Conservation (phyloP, 2,113 vertebrate genomes). For the Arothron firmamentum region DNA sequence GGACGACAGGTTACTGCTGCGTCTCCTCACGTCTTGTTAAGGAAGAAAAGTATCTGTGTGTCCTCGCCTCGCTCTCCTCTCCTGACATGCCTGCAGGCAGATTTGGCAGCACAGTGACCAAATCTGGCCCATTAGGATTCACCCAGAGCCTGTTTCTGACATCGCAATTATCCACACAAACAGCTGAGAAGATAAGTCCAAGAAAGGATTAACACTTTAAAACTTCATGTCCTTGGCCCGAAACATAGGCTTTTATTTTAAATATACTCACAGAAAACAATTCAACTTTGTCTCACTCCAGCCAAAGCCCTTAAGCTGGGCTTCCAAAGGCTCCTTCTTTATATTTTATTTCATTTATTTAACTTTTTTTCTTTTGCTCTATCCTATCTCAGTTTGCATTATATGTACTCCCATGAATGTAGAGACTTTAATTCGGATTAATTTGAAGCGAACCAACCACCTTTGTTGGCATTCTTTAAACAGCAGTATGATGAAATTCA, state of each 20-base stretch:
- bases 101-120: constrained; percentile 39
- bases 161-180: constrained; percentile 33
- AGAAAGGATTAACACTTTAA: constrained; percentile 26
- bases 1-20: constrained; percentile 1
- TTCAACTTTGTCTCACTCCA: neutral
- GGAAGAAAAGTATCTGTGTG: neutral
- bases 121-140: constrained; percentile 41
- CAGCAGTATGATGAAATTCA: no score
- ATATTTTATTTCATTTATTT: no score
- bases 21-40: constrained; percentile 14
- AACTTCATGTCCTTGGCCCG: neutral
- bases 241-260: neutral
- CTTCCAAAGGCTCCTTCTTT: no score
- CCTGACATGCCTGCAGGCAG: constrained; percentile 16
- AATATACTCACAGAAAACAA: neutral
- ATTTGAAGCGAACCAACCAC: no score
- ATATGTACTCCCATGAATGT: no score
- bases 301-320: neutral
- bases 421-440: no score
- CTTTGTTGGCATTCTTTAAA: no score
- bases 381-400: no score
- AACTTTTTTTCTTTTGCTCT: no score
- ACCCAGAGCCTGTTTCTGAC: constrained; percentile 35
- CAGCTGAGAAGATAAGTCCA: constrained; percentile 8
- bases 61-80: neutral